These are phyloP conservation scores for Diachasmimorpha longicaudata DNA, from an alignment of 1,140 invertebrate genomes.

Conservation along the genomic window DNA sequence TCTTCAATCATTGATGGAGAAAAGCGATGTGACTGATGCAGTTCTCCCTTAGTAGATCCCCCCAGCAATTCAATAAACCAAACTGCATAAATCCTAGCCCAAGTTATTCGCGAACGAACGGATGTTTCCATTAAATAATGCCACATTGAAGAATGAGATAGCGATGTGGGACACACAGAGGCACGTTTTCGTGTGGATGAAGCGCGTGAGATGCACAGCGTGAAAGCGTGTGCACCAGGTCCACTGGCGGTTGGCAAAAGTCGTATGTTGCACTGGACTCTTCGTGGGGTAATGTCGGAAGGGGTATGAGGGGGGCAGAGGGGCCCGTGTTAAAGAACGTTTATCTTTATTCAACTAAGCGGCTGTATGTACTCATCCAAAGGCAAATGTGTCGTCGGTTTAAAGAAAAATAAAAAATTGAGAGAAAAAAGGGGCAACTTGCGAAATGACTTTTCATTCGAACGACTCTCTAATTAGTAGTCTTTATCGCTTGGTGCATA, in stretches of 20 bases:
- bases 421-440: not conserved
- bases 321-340: slow-evolving; percentile 10
- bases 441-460: slow-evolving; percentile 27
- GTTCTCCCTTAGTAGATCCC: too few relatives aligned
- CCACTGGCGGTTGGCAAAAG: not conserved
- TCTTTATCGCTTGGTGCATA: slow-evolving; percentile 19
- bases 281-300: not conserved
- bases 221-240: slow-evolving; percentile 10
- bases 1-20: too few relatives aligned
- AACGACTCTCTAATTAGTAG: slow-evolving; percentile 28
- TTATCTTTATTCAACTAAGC: slow-evolving; percentile 26
- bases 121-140: slow-evolving; percentile 3
- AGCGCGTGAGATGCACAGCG: slow-evolving; percentile 15
- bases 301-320: not conserved
- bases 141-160: slow-evolving; percentile 23
- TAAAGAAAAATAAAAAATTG: not conserved
- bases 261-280: not conserved
- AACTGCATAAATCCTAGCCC: too few relatives aligned
- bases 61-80: too few relatives aligned
- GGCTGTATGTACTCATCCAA: not conserved
- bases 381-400: not conserved
- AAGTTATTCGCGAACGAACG: too few relatives aligned
- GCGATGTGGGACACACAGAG: slow-evolving; percentile 19
- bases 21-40: too few relatives aligned
- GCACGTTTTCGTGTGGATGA: not conserved